Base-by-base conservation (phyloP, 2,888 invertebrate species). In the Leptogaster cylindrica region DNA sequence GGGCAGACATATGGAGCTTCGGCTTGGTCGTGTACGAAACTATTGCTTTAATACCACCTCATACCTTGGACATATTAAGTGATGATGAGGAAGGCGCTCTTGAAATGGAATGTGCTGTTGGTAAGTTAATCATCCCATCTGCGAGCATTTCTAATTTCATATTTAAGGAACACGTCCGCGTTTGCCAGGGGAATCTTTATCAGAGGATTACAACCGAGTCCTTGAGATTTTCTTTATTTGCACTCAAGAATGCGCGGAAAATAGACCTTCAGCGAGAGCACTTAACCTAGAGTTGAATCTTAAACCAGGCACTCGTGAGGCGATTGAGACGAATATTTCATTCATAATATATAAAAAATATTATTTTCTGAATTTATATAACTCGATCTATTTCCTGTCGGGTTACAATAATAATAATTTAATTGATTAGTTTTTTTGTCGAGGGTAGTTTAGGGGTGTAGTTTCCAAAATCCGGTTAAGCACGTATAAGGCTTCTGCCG, bases 1-100 rank as follows among this genome's bases (percentile, higher is more conserved):
- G 90, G 79, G 87, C 90, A 0, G 93, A 94, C 76, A 87, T 94
- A 51, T 94, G 91, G 82, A 84, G 93, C 2, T 88, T 89, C 71
- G 94, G 93, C 0, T 83, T 93, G 7, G 86, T 89, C 0, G 76
- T 93, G 23, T 93, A 90, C 87, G 93, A 93, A 83, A 93, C 92
- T 87, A 82, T 93, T 77, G 85, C 91, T 0, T 81, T 92, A 2
- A 82, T 84, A 61, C 85, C 89, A 0, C 93, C 93, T 0, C 89
- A 90, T 75, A 77, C 84, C 0, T 80, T 82, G 10, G 74, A 76
- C 51, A 73, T 74, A 71, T 70, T 73, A 7, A 70, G 70, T 12
- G 12, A 36, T 68, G 2, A 79, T 77, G 10, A 73, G 7, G 71
- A 70, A 14, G 12, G 36, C 69, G 2, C 79, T 77, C n/a, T 39